phyloP scores from a whole-genome alignment of 64 coral and sea anemone species.

The Porites lutea region DNA sequence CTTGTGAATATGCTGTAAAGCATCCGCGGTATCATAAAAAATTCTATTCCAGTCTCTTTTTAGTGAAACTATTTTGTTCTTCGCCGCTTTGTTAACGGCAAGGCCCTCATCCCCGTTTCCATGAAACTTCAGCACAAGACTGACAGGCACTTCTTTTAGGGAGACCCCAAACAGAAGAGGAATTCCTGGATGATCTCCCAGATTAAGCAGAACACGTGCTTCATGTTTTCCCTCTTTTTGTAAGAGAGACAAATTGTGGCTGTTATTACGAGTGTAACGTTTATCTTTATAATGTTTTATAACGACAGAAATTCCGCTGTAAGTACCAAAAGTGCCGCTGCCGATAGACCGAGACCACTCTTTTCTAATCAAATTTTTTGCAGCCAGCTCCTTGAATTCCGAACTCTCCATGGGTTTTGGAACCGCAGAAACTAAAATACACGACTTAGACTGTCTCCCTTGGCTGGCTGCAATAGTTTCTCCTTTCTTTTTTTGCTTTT shows the following conservation, averaged over 20 bases:
- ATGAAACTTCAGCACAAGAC: constrained; percentile 42
- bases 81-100: constrained; percentile 12
- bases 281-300: constrained; percentile 59
- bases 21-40: neutral
- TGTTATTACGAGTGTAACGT: neutral
- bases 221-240: constrained; percentile 52
- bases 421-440: no score
- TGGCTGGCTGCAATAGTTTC: no score
- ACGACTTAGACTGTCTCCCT: no score
- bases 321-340: constrained; percentile 63
- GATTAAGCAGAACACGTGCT: constrained; percentile 1
- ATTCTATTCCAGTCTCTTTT: constrained; percentile 13
- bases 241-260: constrained; percentile 55
- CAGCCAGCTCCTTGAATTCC: neutral
- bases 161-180: constrained; percentile 42
- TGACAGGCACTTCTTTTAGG: neutral
- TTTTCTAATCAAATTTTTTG: constrained; percentile 15
- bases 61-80: neutral
- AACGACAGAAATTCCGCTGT: constrained; percentile 60
- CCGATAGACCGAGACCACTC: constrained; percentile 28
- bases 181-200: constrained; percentile 44
- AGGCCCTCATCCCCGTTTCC: constrained; percentile 29
- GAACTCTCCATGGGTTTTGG: neutral
- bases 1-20: neutral
- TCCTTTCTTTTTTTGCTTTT: no score